A percentile compares a stretch with the other conserved stretches of the same genome.
Evolutionary conservation across 2,888 invertebrate genomes (phyloP).

Genomic region (Myathropa florea): DNA sequence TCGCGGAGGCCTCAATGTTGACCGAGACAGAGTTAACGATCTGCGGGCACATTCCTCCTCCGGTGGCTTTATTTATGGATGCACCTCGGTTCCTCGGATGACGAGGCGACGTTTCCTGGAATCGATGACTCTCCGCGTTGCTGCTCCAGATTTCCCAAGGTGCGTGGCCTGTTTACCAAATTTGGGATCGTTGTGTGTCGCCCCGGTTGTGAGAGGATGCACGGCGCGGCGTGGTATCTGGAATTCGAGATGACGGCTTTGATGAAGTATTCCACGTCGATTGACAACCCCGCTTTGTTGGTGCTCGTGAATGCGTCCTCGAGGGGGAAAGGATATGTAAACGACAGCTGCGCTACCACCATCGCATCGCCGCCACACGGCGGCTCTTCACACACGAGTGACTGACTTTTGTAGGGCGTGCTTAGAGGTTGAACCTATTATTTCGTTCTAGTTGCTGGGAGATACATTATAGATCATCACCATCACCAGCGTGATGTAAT

Average conservation of each 20-base stretch:
- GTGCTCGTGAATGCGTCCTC: neutral
- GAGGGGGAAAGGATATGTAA: neutral
- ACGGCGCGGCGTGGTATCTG: too few species aligned
- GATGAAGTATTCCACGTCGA: neutral
- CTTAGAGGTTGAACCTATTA: slow-evolving; percentile 37
- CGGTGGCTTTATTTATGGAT: slow-evolving; percentile 60
- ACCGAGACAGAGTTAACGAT: slow-evolving; percentile 16
- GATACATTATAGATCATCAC: slow-evolving; percentile 43
- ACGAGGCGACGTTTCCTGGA: slow-evolving; percentile 61
- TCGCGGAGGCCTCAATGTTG: slow-evolving; percentile 7
- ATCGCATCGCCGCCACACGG: slow-evolving; percentile 19
- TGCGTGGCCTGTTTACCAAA: slow-evolving; percentile 55
- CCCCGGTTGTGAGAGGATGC: neutral
- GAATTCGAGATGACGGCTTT: neutral
- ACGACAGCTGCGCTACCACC: slow-evolving; percentile 14
- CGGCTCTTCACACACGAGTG: slow-evolving; percentile 49
- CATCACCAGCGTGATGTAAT: slow-evolving; percentile 11
- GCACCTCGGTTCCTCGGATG: slow-evolving; percentile 31
- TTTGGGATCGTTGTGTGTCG: neutral
- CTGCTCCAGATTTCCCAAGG: slow-evolving; percentile 44
- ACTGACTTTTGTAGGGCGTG: slow-evolving; percentile 22
- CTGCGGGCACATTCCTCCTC: neutral
- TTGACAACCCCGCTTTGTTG: neutral
- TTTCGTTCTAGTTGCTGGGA: neutral
- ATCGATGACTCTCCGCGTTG: slow-evolving; percentile 22